phyloP scores from a whole-genome alignment of 1,140 invertebrate species.

The Magallana ariakensis region DNA sequence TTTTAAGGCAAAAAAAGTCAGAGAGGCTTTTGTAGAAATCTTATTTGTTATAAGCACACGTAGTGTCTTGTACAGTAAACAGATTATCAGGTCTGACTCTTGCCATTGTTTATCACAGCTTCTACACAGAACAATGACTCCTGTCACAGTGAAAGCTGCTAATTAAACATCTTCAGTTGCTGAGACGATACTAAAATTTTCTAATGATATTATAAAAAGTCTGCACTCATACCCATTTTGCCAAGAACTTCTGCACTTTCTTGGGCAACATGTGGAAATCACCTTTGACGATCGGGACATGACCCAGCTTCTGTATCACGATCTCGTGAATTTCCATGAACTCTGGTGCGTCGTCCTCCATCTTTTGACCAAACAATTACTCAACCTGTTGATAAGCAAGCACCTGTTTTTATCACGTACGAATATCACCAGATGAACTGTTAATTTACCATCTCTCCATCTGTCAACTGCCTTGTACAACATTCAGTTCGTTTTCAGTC shows the following conservation, averaged over 20 bases:
- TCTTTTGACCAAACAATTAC: background rate
- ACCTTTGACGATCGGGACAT: conserved; percentile 75
- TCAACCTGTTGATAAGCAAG: background rate
- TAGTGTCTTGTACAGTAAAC: too few species aligned
- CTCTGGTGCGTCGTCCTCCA: conserved; percentile 56
- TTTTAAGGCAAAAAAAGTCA: too few species aligned
- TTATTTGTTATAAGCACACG: too few species aligned
- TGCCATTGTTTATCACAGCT: background rate
- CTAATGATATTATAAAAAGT: too few species aligned
- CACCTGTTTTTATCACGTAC: background rate
- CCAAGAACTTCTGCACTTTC: conserved; percentile 71
- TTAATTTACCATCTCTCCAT: too few species aligned
- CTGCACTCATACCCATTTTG: conserved; percentile 68
- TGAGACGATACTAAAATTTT: too few species aligned
- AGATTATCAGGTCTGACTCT: too few species aligned
- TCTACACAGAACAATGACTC: background rate
- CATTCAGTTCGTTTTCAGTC: too few species aligned
- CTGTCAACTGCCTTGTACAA: too few species aligned
- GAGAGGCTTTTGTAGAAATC: too few species aligned
- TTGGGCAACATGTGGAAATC: conserved; percentile 72
- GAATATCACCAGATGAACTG: too few species aligned
- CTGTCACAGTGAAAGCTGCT: background rate
- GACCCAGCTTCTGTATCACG: conserved; percentile 69
- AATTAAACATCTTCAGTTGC: background rate
- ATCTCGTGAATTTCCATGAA: conserved; percentile 72